These are phyloP conservation scores for Axinella damicornis DNA, from an alignment of 37 sponge, comb jelly and placozoan genomes.

Conservation along the genomic window DNA sequence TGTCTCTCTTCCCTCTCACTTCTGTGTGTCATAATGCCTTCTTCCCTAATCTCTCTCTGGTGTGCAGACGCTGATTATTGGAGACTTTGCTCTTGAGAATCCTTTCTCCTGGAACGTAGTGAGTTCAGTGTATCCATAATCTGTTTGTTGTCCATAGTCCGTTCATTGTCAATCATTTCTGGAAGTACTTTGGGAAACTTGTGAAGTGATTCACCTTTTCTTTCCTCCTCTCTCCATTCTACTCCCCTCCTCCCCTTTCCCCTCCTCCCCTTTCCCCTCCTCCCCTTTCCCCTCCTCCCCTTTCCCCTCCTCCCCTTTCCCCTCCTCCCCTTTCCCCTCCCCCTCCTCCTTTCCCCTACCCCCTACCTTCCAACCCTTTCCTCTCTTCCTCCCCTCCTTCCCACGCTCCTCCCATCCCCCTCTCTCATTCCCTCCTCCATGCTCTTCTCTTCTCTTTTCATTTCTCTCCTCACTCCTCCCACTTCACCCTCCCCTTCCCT, in stretches of 20 bases:
- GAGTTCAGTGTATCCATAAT: constrained; percentile 7
- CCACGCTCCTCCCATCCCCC: neutral
- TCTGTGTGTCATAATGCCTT: neutral
- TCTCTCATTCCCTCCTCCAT: too few relatives aligned
- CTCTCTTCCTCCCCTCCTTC: neutral
- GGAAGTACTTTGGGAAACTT: neutral
- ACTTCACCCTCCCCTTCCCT: neutral
- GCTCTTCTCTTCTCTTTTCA: neutral
- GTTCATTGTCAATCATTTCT: neutral
- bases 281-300: neutral
- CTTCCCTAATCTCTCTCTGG: neutral
- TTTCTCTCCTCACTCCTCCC: neutral
- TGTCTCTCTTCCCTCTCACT: neutral
- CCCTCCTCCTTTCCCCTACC: neutral
- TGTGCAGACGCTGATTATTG: constrained; percentile 66
- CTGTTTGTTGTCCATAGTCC: too few relatives aligned
- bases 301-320: neutral
- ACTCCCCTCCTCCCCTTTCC: too few relatives aligned
- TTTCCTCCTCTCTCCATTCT: neutral
- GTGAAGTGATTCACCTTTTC: neutral
- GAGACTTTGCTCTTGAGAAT: constrained; percentile 75
- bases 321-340: too few relatives aligned
- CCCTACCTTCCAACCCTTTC: neutral
- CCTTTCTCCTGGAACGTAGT: constrained; percentile 78
- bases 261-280: neutral